phyloP scores from a whole-genome alignment of 2,797 vertebrate species.

The Eleutherodactylus coqui region DNA sequence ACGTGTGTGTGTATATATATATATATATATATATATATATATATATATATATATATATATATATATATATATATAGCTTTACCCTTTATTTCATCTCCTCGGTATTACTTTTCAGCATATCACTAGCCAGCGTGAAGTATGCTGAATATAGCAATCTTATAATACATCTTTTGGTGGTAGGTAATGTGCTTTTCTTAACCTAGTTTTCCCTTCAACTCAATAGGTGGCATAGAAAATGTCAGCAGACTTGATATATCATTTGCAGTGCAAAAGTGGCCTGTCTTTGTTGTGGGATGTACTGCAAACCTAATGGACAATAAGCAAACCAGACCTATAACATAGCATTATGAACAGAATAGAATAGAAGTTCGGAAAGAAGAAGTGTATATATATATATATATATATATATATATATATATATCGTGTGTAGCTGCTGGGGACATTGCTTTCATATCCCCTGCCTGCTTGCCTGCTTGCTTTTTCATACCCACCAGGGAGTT shows the following conservation, averaged over 20 bases:
- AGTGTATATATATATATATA: background rate
- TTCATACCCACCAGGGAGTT: slow-evolving; percentile 52
- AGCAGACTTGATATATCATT: slow-evolving; percentile 42
- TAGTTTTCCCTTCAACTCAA: slow-evolving; percentile 39
- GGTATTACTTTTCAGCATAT: slow-evolving; percentile 51
- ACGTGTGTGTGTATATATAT: background rate
- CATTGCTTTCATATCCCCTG: slow-evolving; percentile 54
- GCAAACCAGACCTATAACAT: no score
- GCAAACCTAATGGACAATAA: background rate
- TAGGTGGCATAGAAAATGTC: slow-evolving; percentile 38
- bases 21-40: background rate
- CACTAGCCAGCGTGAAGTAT: slow-evolving; percentile 15
- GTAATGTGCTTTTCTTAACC: slow-evolving; percentile 31
- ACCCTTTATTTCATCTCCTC: slow-evolving; percentile 52
- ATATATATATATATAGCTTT: background rate
- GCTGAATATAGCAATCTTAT: slow-evolving; percentile 11
- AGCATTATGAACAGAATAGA: background rate
- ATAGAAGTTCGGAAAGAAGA: background rate
- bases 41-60: background rate
- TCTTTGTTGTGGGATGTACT: slow-evolving; percentile 14
- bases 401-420: background rate
- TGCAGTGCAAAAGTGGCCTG: slow-evolving; percentile 30
- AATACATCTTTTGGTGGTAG: slow-evolving; percentile 24
- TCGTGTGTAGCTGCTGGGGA: slow-evolving; percentile 20
- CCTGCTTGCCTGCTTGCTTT: slow-evolving; percentile 55